A percentile compares a stretch with the other conserved stretches of the same genome.
These are phyloP conservation scores for Meghimatium bilineatum DNA, from an alignment of 2,888 invertebrate genomes.

Conservation along the genomic window DNA sequence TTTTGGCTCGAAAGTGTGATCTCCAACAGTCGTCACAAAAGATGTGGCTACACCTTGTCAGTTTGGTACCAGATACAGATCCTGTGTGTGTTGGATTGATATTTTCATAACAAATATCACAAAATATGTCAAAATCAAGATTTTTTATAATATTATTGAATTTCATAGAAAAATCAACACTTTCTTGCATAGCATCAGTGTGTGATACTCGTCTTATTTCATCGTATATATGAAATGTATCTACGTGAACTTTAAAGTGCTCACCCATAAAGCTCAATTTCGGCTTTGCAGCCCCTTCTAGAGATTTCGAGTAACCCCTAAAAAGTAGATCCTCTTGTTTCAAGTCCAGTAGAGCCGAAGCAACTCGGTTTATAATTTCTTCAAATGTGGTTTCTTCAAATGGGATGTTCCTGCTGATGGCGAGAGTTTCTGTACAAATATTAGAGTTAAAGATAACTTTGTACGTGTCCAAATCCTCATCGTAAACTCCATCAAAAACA, in stretches of 20 bases:
- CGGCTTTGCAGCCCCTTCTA: background rate
- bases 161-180: background rate
- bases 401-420: slow-evolving; percentile 16
- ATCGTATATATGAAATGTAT: slow-evolving; percentile 13
- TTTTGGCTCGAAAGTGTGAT: slow-evolving; percentile 42
- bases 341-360: slow-evolving; percentile 19
- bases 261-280: background rate
- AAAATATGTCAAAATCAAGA: slow-evolving; percentile 39
- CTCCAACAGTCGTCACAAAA: slow-evolving; percentile 55
- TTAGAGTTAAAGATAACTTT: slow-evolving; percentile 46
- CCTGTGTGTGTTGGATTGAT: slow-evolving; percentile 38
- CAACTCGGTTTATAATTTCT: slow-evolving; percentile 38
- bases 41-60: slow-evolving; percentile 49
- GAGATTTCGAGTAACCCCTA: background rate
- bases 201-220: background rate
- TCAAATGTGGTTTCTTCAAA: slow-evolving; percentile 25
- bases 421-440: slow-evolving; percentile 18
- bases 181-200: slow-evolving; percentile 11
- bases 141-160: background rate
- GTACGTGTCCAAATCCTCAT: slow-evolving; percentile 44
- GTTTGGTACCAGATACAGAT: slow-evolving; percentile 43
- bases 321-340: slow-evolving; percentile 8
- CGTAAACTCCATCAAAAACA: slow-evolving; percentile 43
- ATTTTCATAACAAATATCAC: slow-evolving; percentile 53
- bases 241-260: background rate